phyloP scores from a whole-genome alignment of 2,888 invertebrate genomes.

The Melanotus villosus region DNA sequence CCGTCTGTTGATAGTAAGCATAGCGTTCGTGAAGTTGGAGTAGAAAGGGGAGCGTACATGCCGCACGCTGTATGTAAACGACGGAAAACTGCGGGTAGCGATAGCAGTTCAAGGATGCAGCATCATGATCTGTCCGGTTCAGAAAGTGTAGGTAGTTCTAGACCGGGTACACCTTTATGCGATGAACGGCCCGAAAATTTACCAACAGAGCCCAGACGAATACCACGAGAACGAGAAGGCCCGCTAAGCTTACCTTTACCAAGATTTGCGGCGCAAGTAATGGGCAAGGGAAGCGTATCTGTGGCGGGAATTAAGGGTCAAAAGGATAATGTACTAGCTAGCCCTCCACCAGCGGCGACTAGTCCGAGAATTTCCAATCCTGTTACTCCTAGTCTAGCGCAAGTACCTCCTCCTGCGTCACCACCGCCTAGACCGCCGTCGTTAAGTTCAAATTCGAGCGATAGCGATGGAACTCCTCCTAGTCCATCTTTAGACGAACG shows the following conservation, averaged over 20 bases:
- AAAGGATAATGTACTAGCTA: slow-evolving; percentile 60
- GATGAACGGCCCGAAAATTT: slow-evolving; percentile 85
- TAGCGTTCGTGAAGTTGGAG: slow-evolving; percentile 55
- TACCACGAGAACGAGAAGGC: slow-evolving; percentile 71
- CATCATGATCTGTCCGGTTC: slow-evolving; percentile 73
- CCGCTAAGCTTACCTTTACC: slow-evolving; percentile 90
- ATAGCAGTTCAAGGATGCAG: slow-evolving; percentile 62
- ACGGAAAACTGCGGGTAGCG: slow-evolving; percentile 69
- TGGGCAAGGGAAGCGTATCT: slow-evolving; percentile 65
- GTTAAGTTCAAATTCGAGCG: slow-evolving; percentile 82
- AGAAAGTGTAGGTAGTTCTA: slow-evolving; percentile 78
- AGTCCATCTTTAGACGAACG: slow-evolving; percentile 91
- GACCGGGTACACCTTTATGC: slow-evolving; percentile 89
- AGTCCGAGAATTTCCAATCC: slow-evolving; percentile 65
- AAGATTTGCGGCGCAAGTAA: slow-evolving; percentile 80
- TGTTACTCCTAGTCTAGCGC: slow-evolving; percentile 62
- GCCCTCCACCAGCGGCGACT: slow-evolving; percentile 69
- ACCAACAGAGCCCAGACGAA: slow-evolving; percentile 82
- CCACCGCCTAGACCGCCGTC: slow-evolving; percentile 80
- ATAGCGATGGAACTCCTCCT: slow-evolving; percentile 77
- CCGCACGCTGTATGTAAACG: slow-evolving; percentile 71
- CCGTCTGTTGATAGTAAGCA: slow-evolving; percentile 71
- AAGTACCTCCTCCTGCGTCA: slow-evolving; percentile 73
- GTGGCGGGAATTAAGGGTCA: slow-evolving; percentile 67
- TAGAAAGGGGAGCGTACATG: slow-evolving; percentile 60